Evolutionary conservation across 2,888 invertebrate species (phyloP).

Genomic region (Aplocera efformata): DNA sequence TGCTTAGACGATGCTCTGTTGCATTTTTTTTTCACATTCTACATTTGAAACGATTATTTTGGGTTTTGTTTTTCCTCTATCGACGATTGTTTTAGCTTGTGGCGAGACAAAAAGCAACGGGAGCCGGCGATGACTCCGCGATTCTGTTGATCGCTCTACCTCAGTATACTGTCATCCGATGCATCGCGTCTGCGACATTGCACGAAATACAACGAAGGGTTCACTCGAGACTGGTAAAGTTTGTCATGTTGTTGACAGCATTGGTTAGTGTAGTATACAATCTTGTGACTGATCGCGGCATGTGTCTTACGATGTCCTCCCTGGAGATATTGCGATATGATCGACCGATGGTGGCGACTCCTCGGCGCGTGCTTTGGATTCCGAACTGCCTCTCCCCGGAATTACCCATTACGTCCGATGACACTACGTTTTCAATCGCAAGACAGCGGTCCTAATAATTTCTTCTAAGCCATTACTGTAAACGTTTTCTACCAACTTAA

Average conservation of each 20-base stretch:
- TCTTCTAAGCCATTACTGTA: slow-evolving; percentile 67
- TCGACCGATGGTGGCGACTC: slow-evolving; percentile 55
- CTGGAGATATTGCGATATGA: slow-evolving; percentile 72
- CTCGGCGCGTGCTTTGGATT: slow-evolving; percentile 75
- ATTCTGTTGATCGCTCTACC: slow-evolving; percentile 47
- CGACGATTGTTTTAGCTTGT: slow-evolving; percentile 68
- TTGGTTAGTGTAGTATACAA: slow-evolving; percentile 41
- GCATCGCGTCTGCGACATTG: slow-evolving; percentile 36
- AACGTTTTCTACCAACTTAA: slow-evolving; percentile 65
- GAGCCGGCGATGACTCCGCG: slow-evolving; percentile 67
- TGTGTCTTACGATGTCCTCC: slow-evolving; percentile 45
- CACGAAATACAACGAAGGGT: slow-evolving; percentile 46
- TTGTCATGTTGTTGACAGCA: slow-evolving; percentile 40
- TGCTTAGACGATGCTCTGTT: slow-evolving; percentile 51
- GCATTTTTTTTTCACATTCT: slow-evolving; percentile 63
- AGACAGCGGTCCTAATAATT: slow-evolving; percentile 54
- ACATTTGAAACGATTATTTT: slow-evolving; percentile 65
- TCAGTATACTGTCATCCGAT: slow-evolving; percentile 25
- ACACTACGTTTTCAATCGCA: slow-evolving; percentile 64
- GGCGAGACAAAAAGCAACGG: slow-evolving; percentile 57
- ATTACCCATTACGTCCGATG: slow-evolving; percentile 75
- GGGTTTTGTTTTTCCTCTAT: slow-evolving; percentile 57
- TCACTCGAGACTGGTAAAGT: slow-evolving; percentile 30
- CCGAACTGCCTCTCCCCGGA: slow-evolving; percentile 51
- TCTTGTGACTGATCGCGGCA: slow-evolving; percentile 38